Percentiles rank a stretch among this genome's conserved stretches.
Evolutionary conservation across 30 jellyfish, hydroid and myxozoan genomes (phyloP).

Genomic region (Pseudorhiza aurosa): DNA sequence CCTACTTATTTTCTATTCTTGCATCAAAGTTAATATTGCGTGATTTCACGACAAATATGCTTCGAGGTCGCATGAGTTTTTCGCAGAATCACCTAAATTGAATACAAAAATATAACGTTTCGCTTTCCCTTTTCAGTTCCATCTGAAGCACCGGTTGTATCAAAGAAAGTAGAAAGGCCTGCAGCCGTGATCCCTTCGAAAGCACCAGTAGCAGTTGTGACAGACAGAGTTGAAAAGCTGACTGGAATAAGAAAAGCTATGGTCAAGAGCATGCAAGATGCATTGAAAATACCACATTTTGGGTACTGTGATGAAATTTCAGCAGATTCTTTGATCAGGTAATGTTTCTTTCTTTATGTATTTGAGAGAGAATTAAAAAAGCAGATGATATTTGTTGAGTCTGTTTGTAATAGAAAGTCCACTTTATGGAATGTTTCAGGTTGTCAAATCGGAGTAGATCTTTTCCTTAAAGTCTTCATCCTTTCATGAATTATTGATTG

Average conservation of each 20-base stretch:
- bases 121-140: background rate
- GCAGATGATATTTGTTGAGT: no score
- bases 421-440: no score
- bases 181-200: background rate
- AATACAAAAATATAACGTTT: no score
- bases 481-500: no score
- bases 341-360: background rate
- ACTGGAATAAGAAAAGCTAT: conserved; percentile 85
- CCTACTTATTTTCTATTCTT: no score
- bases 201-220: conserved; percentile 7
- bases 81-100: no score
- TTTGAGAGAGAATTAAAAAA: background rate
- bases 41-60: no score
- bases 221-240: conserved; percentile 71
- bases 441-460: no score
- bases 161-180: background rate
- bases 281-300: conserved; percentile 91
- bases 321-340: conserved; percentile 80
- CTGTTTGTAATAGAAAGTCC: no score
- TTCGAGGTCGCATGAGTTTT: no score
- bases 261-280: conserved; percentile 89
- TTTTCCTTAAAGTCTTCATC: no score
- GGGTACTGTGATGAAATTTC: conserved; percentile 95
- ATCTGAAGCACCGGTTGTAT: background rate
- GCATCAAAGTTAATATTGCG: no score